phyloP scores from a whole-genome alignment of 2,888 invertebrate species.

The Rhagonycha lutea region DNA sequence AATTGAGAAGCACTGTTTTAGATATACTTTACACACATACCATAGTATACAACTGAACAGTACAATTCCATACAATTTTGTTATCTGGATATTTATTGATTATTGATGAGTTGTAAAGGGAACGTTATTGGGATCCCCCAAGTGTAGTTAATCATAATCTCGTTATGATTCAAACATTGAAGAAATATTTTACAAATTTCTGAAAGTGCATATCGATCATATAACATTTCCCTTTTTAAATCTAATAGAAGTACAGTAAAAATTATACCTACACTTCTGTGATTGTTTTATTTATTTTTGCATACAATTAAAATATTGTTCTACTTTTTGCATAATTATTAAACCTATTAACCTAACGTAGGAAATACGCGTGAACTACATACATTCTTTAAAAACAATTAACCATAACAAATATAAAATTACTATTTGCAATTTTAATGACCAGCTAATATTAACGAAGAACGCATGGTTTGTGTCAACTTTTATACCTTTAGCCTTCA shows the following conservation, averaged over 20 bases:
- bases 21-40: no score
- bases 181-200: neutral
- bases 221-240: neutral
- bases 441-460: neutral
- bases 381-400: neutral
- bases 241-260: neutral
- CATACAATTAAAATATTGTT: neutral
- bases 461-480: neutral
- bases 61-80: neutral
- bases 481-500: no score
- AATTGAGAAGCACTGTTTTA: no score
- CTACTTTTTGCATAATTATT: neutral
- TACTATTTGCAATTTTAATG: neutral
- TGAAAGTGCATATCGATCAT: neutral
- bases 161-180: neutral
- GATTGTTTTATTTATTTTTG: neutral
- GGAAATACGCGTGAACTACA: neutral
- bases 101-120: neutral
- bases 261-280: neutral
- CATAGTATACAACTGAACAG: neutral
- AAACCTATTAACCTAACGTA: neutral
- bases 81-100: neutral
- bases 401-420: neutral
- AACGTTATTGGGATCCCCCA: neutral
- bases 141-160: neutral